Evolutionary conservation across 37 sponge, comb jelly and placozoan genomes (phyloP), one percentile per base, ranked within the genome.

Genomic region (Haliclona indistincta): DNA sequence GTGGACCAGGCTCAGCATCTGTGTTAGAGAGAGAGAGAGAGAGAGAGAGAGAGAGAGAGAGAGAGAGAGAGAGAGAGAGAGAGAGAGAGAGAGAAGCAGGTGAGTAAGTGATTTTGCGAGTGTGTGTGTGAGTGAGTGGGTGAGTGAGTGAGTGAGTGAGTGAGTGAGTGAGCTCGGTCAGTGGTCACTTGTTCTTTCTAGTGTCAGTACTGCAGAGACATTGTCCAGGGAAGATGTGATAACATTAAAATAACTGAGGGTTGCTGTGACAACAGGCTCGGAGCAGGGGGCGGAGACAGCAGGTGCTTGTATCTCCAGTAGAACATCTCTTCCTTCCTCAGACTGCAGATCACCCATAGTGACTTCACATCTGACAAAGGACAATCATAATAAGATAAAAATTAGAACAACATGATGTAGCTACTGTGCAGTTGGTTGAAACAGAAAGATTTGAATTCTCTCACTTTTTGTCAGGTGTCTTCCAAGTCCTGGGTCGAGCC

Each of bases 331-430:
- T 33, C 91, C 82, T 73, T 95, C 95, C 68, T 95, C 95, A 4
- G 95, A 95, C 68, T 95, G 95, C 40, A 95, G 52, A 61, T 95
- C 95, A 22, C 95, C 95, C 72, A 95, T 42, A 22, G 79, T 28
- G 3, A 94, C 74, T 42, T 81, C 84, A 83, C 90, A 85, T 36
- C 79, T 84, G 55, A 36, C 5, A 37, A 43, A 4, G 36, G 5
- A 60, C 15, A 4, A 11, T 4, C 32, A 33, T 64, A 36, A 3
- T 26, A 4, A 2, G 29, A 47, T 47, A 17, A 13, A 47, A 8
- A 47, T 47, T 47, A 47, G 8, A 2, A 1, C 68, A 85, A 73
- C 62, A 78, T 66, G 74, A 80, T 34, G 84, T 84, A 28, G 71
- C 56, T 23, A 56, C 67, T 34, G 58, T 68, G 82, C 82, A 80